These are phyloP conservation scores for Okamejei kenojei DNA, from an alignment of 2,797 vertebrate species.

Conservation along the genomic window DNA sequence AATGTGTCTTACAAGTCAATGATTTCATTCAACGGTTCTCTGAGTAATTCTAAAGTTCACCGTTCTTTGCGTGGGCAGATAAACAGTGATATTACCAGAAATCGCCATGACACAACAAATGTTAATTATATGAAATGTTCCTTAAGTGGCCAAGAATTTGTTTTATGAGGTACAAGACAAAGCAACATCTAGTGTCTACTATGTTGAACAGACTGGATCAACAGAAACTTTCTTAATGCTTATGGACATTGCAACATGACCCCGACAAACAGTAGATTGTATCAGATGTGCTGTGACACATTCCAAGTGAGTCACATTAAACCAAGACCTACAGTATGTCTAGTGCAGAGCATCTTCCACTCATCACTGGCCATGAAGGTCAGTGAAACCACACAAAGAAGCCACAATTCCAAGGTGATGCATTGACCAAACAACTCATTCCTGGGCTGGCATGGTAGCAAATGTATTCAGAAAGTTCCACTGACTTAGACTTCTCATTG, in stretches of 20 bases:
- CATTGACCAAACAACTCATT: constrained; percentile 13
- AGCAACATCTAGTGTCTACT: not conserved
- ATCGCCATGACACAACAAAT: constrained; percentile 5
- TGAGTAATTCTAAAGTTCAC: not conserved
- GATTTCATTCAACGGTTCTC: not conserved
- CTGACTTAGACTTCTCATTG: not conserved
- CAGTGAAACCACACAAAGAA: not conserved
- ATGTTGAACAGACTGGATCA: not conserved
- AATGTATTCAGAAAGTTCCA: not conserved
- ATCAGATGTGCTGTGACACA: not conserved
- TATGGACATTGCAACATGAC: not conserved
- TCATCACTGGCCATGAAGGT: not conserved
- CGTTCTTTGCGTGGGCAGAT: not conserved
- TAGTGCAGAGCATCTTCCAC: not conserved
- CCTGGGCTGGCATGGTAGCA: not conserved
- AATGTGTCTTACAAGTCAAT: not conserved
- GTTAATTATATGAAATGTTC: too few relatives aligned
- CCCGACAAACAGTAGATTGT: not conserved
- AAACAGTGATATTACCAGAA: not conserved
- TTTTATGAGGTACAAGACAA: not conserved
- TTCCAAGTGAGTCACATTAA: constrained; percentile 24
- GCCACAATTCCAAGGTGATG: constrained; percentile 19
- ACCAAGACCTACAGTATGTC: not conserved
- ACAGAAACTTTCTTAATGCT: constrained; percentile 12
- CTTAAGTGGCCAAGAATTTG: not conserved